These are phyloP conservation scores for Macrobrachium nipponense DNA, from an alignment of 1,140 invertebrate species.

Conservation along the genomic window DNA sequence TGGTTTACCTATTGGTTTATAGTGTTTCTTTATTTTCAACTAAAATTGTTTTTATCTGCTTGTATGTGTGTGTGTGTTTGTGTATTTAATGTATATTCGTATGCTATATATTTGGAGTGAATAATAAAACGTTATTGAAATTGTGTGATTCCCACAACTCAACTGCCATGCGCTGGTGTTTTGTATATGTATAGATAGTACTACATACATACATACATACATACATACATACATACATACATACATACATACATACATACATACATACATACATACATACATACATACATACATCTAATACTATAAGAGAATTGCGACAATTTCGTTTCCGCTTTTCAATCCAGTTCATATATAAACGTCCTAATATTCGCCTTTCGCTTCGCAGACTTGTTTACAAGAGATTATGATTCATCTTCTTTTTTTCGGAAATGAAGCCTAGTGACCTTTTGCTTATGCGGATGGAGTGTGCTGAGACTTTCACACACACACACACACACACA, in stretches of 20 bases:
- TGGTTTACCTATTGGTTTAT: no score
- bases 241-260: conserved; percentile 25
- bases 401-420: no score
- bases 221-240: conserved; percentile 29
- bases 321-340: no score
- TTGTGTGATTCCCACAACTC: background rate
- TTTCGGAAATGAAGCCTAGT: no score
- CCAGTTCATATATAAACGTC: no score
- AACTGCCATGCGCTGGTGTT: background rate
- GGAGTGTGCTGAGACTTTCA: background rate
- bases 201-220: background rate
- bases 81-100: background rate
- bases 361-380: no score
- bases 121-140: background rate
- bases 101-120: background rate
- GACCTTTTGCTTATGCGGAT: no score
- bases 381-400: no score
- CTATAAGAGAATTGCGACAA: background rate
- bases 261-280: conserved; percentile 20
- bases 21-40: no score
- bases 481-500: conserved; percentile 8
- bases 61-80: no score
- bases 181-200: no score
- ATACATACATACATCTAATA: background rate
- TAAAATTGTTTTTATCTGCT: no score